Conservation (phyloP, 2,113 vertebrate species). For the Arvicanthis niloticus region DNA sequence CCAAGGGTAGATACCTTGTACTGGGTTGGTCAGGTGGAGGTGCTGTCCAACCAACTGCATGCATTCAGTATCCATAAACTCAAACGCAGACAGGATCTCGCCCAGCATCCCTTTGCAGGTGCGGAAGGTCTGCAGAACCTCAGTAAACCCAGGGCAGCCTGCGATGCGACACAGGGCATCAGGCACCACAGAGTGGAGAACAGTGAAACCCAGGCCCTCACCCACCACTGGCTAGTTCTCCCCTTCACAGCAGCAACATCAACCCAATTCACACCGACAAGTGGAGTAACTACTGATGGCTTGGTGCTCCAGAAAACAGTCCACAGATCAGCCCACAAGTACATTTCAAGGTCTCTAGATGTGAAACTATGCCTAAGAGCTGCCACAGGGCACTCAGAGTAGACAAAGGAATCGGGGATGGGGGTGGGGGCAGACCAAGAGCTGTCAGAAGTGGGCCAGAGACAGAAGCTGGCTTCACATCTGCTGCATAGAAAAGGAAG, state of each 20-base stretch:
- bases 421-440: rapidly evolving
- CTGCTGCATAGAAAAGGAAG: rapidly evolving
- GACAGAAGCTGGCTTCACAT: rapidly evolving
- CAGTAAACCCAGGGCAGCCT: constrained; percentile 93
- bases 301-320: neutral
- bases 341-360: neutral
- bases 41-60: constrained; percentile 92
- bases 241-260: neutral
- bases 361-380: neutral
- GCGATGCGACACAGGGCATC: neutral
- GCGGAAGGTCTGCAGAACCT: constrained; percentile 93
- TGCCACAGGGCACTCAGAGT: rapidly evolving
- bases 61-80: constrained; percentile 96
- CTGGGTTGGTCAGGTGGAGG: constrained; percentile 91
- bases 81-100: constrained; percentile 96
- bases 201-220: rapidly evolving
- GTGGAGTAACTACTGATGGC: rapidly evolving
- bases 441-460: rapidly evolving
- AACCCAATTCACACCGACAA: neutral
- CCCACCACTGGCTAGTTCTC: neutral
- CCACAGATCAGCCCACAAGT: too few relatives aligned
- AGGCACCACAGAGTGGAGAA: neutral
- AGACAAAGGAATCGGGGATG: rapidly evolving
- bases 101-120: constrained; percentile 93
- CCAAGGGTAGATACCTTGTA: constrained; percentile 88